Evolutionary conservation across 2,888 invertebrate species (phyloP).

Genomic region (Actias luna): DNA sequence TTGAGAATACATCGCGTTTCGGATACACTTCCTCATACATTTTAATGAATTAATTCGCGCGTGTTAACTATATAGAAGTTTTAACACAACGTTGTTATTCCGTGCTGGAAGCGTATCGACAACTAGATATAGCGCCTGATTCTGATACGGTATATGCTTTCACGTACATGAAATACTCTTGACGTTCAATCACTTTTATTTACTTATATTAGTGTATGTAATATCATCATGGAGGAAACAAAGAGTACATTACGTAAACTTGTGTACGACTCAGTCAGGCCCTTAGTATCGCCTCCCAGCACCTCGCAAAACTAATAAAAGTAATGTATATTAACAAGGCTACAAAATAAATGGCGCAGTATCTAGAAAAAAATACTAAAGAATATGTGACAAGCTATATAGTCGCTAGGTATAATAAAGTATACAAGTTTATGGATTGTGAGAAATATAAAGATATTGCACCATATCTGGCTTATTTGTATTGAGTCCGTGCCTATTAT

Average conservation of each 20-base stretch:
- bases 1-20: conserved; percentile 18
- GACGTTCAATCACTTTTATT: too few relatives aligned
- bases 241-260: too few relatives aligned
- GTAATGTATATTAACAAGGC: too few relatives aligned
- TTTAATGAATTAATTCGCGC: neutral
- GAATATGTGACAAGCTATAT: neutral
- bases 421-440: conserved; percentile 37
- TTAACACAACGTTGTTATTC: neutral
- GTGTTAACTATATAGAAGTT: neutral
- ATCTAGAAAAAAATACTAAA: neutral
- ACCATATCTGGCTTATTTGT: conserved; percentile 41
- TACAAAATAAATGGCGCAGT: neutral
- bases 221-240: too few relatives aligned
- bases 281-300: too few relatives aligned
- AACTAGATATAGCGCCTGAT: too few relatives aligned
- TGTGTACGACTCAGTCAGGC: too few relatives aligned
- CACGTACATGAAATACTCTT: too few relatives aligned
- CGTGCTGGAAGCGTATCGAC: too few relatives aligned
- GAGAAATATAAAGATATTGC: conserved; percentile 49
- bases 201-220: too few relatives aligned
- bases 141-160: too few relatives aligned
- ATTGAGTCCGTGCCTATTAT: conserved; percentile 45
- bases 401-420: conserved; percentile 26
- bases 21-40: neutral
- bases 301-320: too few relatives aligned